Conservation (phyloP, 1,140 invertebrate genomes). For the Temnothorax curvispinosus region DNA sequence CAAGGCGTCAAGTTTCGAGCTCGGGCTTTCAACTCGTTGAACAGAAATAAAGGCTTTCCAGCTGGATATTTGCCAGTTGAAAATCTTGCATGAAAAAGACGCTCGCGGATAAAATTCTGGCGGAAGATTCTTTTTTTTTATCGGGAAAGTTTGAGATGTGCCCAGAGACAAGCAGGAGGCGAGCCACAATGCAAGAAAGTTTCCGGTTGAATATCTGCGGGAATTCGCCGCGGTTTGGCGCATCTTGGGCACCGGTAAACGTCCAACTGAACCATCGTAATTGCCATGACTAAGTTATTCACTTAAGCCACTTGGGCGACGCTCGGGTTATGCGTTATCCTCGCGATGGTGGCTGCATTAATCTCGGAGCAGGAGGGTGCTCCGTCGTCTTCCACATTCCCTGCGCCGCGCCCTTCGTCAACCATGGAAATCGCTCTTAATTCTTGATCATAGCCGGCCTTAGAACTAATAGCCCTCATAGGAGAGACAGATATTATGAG, state of each 20-base stretch:
- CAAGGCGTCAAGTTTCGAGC: not conserved
- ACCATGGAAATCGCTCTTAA: slow-evolving; percentile 65
- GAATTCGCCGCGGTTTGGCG: slow-evolving; percentile 63
- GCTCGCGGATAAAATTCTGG: not conserved
- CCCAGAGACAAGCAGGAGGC: not conserved
- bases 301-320: slow-evolving; percentile 73
- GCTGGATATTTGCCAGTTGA: not conserved
- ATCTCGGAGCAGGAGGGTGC: slow-evolving; percentile 59
- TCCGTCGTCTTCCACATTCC: slow-evolving; percentile 45
- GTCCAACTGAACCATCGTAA: slow-evolving; percentile 68
- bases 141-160: not conserved
- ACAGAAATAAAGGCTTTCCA: slow-evolving; percentile 29
- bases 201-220: slow-evolving; percentile 63
- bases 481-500: not conserved
- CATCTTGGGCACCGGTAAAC: slow-evolving; percentile 51
- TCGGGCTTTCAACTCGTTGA: slow-evolving; percentile 6
- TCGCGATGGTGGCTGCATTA: slow-evolving; percentile 69
- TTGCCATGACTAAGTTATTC: slow-evolving; percentile 77
- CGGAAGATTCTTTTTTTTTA: not conserved
- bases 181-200: slow-evolving; percentile 10
- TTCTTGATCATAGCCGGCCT: slow-evolving; percentile 57
- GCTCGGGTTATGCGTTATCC: slow-evolving; percentile 74
- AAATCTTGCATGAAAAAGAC: not conserved
- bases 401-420: slow-evolving; percentile 27
- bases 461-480: slow-evolving; percentile 3